Base-by-base conservation (phyloP, 2,888 invertebrate genomes). In the Agrenia bidenticulata region DNA sequence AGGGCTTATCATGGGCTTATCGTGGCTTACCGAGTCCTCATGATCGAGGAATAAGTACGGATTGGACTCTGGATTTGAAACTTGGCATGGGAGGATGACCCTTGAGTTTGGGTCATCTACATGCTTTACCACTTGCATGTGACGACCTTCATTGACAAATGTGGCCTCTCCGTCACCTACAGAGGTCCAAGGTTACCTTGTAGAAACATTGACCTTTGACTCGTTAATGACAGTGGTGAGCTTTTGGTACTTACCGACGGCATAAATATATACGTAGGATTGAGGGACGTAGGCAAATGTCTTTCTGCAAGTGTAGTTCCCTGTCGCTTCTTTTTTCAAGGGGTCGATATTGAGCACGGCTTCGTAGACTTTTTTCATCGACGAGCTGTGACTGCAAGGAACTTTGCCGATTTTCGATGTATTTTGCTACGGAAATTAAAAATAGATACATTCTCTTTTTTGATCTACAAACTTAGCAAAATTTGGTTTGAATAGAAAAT, bases 321-420 rank as follows among this genome's bases (percentile, higher is more conserved):
- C 72, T 17, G 67, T 72, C 1, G 55, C 63, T 32, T 72, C 72
- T 19, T 72, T 72, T n/a, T 67, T 61, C 2, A 69, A 41, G 26
- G 63, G 64, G n/a, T 72, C 66, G 23, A 72, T 69, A 32, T 66
- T 61, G 5, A 72, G 53, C 1, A 72, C 65, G 9, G 72, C 69
- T 49, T 72, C 72, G 24, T 72, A 72, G 4, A 72, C 68, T 37
- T 72, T 72, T 37, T 69, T 69, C 51, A 61, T 69, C 9, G 66
- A 63, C 4, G 63, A 51, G n/a, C 65, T 61, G 55, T 60, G 65
- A 23, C 61, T 64, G 37, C 72, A 72, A 2, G 67, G 67, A 21
- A 72, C 72, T 67, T 72, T 72, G 19, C 68, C 68, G 42, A 72
- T 69, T 59, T 72, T 72, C 1, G 72, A 69, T 2, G 69, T 64